Evolutionary conservation across 2,113 vertebrate genomes (phyloP).

Genomic region (Rhinolophus sinicus): DNA sequence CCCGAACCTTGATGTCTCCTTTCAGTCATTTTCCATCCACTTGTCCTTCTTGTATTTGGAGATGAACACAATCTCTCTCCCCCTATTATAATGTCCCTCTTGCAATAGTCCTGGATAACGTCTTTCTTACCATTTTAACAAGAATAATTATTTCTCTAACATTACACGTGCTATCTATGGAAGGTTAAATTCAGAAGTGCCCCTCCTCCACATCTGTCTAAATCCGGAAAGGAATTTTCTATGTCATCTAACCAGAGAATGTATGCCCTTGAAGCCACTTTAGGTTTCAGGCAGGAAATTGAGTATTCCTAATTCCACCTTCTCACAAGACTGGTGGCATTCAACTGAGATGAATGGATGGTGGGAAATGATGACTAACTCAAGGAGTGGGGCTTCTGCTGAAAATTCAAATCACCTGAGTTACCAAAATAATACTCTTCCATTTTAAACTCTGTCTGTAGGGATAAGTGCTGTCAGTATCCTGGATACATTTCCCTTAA

Average conservation of each 20-base stretch:
- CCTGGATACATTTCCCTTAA: background rate
- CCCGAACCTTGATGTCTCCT: background rate
- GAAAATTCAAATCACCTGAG: background rate
- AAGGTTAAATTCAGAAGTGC: background rate
- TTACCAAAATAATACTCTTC: background rate
- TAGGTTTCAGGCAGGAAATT: background rate
- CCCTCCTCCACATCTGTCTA: background rate
- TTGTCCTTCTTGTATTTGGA: background rate
- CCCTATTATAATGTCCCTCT: background rate
- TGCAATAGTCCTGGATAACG: background rate
- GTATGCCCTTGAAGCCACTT: background rate
- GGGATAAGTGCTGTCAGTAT: background rate
- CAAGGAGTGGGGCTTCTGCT: background rate
- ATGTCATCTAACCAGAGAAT: background rate
- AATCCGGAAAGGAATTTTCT: background rate
- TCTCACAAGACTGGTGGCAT: background rate
- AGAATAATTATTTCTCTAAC: constrained; percentile 37
- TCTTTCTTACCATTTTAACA: background rate
- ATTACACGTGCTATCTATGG: background rate
- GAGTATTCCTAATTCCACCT: background rate
- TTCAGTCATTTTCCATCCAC: background rate
- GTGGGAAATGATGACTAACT: background rate
- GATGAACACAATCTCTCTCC: background rate
- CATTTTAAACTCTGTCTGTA: background rate
- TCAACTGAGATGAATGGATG: background rate